Evolutionary conservation across 2,797 vertebrate species (phyloP).

Genomic region (Phrynocephalus vlangalii): DNA sequence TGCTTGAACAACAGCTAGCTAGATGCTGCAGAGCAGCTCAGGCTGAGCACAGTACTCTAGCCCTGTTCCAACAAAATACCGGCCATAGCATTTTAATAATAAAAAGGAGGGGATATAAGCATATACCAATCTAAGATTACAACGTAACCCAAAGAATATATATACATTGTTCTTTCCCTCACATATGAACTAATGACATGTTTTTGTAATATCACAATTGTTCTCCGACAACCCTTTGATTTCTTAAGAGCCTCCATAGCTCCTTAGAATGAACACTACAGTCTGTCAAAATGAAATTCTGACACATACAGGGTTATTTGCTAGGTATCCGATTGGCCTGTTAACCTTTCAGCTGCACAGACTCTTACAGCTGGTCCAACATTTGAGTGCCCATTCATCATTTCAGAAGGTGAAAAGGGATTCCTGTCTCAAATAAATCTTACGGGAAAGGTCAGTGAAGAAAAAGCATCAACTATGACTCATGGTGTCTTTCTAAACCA

Average conservation of each 20-base stretch:
- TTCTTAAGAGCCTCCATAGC: background rate
- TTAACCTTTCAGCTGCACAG: constrained; percentile 30
- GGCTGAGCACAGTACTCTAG: too few relatives aligned
- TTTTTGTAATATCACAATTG: background rate
- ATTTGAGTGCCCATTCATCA: constrained; percentile 39
- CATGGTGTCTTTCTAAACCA: background rate
- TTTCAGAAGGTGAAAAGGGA: constrained; percentile 28
- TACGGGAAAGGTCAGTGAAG: background rate
- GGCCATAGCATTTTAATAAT: too few relatives aligned
- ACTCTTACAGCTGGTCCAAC: constrained; percentile 28
- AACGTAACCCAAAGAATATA: background rate
- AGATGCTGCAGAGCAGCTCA: too few relatives aligned
- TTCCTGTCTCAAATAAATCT: constrained; percentile 34
- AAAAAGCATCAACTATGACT: constrained; percentile 9
- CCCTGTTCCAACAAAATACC: too few relatives aligned
- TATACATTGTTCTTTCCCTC: background rate
- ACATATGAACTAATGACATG: background rate
- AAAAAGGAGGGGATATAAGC: background rate
- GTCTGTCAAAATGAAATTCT: constrained; percentile 26
- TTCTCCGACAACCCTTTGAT: background rate
- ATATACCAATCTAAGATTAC: constrained; percentile 7
- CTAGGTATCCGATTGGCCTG: constrained; percentile 12
- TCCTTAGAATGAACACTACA: background rate
- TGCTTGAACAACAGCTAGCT: too few relatives aligned
- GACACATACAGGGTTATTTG: constrained; percentile 8